These are phyloP conservation scores for Parasteatoda lunata DNA, from an alignment of 2,888 invertebrate genomes.

Conservation along the genomic window DNA sequence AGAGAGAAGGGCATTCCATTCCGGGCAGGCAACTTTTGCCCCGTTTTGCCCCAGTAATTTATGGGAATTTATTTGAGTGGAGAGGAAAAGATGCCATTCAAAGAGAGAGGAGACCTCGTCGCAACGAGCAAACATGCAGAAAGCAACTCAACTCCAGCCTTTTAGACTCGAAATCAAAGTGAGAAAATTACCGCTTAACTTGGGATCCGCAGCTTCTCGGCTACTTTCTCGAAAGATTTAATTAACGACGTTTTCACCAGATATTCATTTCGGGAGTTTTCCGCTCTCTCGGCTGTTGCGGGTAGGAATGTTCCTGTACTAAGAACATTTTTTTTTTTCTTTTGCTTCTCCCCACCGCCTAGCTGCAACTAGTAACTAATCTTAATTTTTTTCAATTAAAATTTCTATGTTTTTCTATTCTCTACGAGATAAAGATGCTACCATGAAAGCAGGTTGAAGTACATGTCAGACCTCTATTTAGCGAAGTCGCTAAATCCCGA, in stretches of 20 bases:
- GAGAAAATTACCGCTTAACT: constrained; percentile 65
- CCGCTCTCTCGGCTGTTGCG: constrained; percentile 9
- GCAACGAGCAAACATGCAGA: constrained; percentile 51
- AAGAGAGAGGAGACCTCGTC: constrained; percentile 20
- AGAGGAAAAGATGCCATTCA: constrained; percentile 58
- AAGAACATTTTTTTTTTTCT: no score
- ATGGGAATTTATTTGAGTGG: constrained; percentile 68
- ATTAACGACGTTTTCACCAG: constrained; percentile 13
- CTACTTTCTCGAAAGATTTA: constrained; percentile 23
- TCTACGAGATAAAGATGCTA: no score
- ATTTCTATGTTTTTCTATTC: no score
- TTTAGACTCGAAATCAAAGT: constrained; percentile 36
- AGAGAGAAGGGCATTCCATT: constrained; percentile 57
- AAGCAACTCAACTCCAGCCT: neutral
- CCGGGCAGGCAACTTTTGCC: constrained; percentile 66
- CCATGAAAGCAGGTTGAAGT: no score
- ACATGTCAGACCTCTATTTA: no score
- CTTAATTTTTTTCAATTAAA: no score
- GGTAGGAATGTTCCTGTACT: neutral
- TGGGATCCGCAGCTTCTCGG: neutral
- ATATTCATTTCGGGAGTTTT: constrained; percentile 13
- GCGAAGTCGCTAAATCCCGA: no score
- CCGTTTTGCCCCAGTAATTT: constrained; percentile 67
- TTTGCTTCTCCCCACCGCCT: no score
- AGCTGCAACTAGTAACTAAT: no score